Evolutionary conservation across 2,888 invertebrate species (phyloP).

Genomic region (Campopleginae sp.): DNA sequence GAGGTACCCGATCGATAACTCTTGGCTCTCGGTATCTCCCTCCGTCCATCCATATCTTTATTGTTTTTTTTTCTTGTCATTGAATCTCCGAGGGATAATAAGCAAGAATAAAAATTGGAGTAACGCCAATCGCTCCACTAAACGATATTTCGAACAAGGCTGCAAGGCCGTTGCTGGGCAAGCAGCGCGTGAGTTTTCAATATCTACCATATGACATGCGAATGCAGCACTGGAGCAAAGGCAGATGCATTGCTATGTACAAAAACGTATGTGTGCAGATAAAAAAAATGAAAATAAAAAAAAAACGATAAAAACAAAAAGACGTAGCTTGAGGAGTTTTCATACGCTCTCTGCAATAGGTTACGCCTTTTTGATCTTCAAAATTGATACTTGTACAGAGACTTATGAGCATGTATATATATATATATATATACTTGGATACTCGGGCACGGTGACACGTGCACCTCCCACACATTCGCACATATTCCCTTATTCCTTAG

Average conservation of each 20-base stretch:
- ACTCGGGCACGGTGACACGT: conserved; percentile 44
- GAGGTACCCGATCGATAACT: conserved; percentile 24
- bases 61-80: neutral
- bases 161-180: conserved; percentile 67
- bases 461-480: conserved; percentile 19
- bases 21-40: neutral
- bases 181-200: conserved; percentile 58
- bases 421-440: neutral
- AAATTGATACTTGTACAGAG: neutral
- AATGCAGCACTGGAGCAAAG: conserved; percentile 31
- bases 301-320: neutral
- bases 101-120: conserved; percentile 59
- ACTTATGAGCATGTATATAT: neutral
- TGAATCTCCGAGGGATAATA: neutral
- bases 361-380: neutral
- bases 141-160: conserved; percentile 61
- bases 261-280: neutral
- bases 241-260: neutral
- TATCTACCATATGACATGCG: conserved; percentile 29
- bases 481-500: conserved; percentile 21
- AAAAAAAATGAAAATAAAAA: neutral
- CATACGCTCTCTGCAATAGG: neutral
- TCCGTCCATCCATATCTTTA: neutral
- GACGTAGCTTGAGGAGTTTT: neutral
- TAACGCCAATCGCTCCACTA: conserved; percentile 64